phyloP scores from a whole-genome alignment of 1,140 invertebrate species.

The Probaryconus sp. region DNA sequence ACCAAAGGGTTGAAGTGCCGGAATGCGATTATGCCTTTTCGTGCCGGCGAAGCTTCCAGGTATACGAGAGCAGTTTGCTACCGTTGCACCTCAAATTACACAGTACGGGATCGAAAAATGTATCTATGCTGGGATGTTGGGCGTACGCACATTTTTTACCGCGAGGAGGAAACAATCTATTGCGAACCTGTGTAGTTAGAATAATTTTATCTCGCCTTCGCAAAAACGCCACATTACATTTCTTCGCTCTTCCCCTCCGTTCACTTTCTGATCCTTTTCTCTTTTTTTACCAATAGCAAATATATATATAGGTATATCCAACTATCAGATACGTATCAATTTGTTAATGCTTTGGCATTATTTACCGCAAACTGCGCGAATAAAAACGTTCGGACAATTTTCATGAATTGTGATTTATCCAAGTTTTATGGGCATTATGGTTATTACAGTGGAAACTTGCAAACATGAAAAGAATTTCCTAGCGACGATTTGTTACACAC shows the following conservation, averaged over 20 bases:
- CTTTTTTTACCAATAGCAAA: not conserved
- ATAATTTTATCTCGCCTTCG: slow-evolving; percentile 29
- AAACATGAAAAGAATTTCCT: no score
- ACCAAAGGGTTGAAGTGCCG: slow-evolving; percentile 10
- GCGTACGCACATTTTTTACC: slow-evolving; percentile 41
- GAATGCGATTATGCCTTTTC: slow-evolving; percentile 47
- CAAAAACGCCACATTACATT: slow-evolving; percentile 29
- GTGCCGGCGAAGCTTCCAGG: slow-evolving; percentile 37
- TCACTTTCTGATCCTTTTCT: not conserved
- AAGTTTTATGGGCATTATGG: slow-evolving; percentile 15
- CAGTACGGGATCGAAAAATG: slow-evolving; percentile 34
- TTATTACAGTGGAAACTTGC: slow-evolving; percentile 20
- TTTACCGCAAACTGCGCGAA: slow-evolving; percentile 25
- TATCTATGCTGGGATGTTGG: slow-evolving; percentile 42
- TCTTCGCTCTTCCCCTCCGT: not conserved
- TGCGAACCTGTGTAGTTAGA: slow-evolving; percentile 20
- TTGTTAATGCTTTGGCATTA: slow-evolving; percentile 26
- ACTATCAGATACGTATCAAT: slow-evolving; percentile 16
- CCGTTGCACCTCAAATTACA: slow-evolving; percentile 55
- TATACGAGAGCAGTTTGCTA: slow-evolving; percentile 43
- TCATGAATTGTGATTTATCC: slow-evolving; percentile 22
- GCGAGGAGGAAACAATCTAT: slow-evolving; percentile 42
- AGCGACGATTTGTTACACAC: no score
- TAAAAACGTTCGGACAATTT: slow-evolving; percentile 18
- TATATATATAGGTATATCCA: slow-evolving; percentile 3